phyloP scores from a whole-genome alignment of 2,113 vertebrate genomes.

The Lamprotornis superbus region DNA sequence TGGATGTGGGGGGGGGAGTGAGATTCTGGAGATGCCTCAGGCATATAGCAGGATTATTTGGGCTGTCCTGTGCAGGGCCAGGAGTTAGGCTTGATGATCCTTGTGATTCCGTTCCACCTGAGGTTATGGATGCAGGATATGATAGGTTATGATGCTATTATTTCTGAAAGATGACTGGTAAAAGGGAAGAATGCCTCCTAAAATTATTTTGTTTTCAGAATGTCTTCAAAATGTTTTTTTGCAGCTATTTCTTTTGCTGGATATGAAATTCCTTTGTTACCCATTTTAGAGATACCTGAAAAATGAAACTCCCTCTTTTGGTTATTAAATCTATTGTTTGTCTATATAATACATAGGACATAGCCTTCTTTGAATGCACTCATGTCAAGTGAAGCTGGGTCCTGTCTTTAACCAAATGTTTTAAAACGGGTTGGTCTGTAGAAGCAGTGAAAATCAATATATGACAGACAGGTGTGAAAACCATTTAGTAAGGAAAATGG shows the following conservation, averaged over 20 bases:
- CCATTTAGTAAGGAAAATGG: not conserved
- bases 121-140: not conserved
- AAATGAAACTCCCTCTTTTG: not conserved
- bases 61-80: not conserved
- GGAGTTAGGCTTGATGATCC: not conserved
- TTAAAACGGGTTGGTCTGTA: not conserved
- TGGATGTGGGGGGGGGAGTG: rapidly evolving
- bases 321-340: not conserved
- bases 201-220: not conserved
- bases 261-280: not conserved
- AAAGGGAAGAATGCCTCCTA: not conserved
- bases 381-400: not conserved
- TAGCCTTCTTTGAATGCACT: not conserved
- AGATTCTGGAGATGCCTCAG: no score
- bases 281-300: not conserved
- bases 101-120: not conserved
- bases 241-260: not conserved
- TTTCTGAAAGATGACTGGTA: not conserved
- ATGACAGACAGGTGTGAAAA: not conserved
- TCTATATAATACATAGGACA: not conserved
- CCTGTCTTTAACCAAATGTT: not conserved
- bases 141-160: not conserved
- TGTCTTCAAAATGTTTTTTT: not conserved
- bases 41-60: not conserved
- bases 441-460: not conserved